Evolutionary conservation across 2,888 invertebrate genomes (phyloP).

Genomic region (Mylabris sibirica): DNA sequence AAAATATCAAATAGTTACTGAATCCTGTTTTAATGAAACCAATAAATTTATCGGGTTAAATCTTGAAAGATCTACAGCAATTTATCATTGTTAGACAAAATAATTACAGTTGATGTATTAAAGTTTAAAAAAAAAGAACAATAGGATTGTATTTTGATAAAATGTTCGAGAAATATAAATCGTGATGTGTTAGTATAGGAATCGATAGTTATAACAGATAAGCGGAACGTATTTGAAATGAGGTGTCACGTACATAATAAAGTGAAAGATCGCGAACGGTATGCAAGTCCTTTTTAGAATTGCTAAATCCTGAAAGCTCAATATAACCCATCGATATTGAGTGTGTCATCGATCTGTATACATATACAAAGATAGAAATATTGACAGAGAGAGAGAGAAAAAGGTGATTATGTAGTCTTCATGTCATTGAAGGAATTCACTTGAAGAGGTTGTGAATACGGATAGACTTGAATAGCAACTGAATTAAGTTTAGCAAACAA

Average conservation of each 20-base stretch:
- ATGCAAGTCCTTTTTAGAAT: conserved; percentile 42
- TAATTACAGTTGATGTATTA: background rate
- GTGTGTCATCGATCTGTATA: conserved; percentile 25
- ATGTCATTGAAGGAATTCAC: conserved; percentile 30
- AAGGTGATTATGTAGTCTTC: conserved; percentile 42
- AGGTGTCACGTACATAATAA: conserved; percentile 46
- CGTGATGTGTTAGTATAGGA: background rate
- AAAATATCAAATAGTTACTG: background rate
- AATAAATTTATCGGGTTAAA: conserved; percentile 1
- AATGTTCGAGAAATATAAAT: background rate
- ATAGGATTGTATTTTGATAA: background rate
- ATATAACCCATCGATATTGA: conserved; percentile 45
- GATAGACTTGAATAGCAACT: conserved; percentile 10
- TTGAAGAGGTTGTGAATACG: conserved; percentile 21
- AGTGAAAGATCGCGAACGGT: conserved; percentile 44
- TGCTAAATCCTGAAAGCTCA: conserved; percentile 42
- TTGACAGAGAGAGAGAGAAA: conserved; percentile 29
- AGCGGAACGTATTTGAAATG: conserved; percentile 37
- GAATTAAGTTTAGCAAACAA: conserved; percentile 17
- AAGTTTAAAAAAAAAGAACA: background rate
- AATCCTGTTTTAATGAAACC: background rate
- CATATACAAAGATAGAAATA: conserved; percentile 15
- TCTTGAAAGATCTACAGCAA: background rate
- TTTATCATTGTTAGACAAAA: conserved; percentile 1
- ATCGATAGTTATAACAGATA: conserved; percentile 9